Evolutionary conservation across 2,113 vertebrate genomes (phyloP).

Genomic region (Ursus arctos): DNA sequence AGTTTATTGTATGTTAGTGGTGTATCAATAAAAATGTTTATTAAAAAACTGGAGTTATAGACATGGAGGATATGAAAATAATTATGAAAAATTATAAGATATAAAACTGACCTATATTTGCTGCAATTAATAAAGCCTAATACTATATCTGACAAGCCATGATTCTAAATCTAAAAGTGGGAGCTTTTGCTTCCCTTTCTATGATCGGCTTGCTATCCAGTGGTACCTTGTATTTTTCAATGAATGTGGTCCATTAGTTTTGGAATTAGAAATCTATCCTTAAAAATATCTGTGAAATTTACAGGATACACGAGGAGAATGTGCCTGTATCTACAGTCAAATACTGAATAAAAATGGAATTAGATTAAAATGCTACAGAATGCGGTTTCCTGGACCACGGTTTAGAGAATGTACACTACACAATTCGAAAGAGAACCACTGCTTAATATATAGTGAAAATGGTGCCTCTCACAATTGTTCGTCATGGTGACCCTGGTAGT

Average conservation of each 20-base stretch:
- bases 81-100: not conserved
- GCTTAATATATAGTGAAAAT: not conserved
- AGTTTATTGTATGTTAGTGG: not conserved
- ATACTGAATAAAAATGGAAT: not conserved
- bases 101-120: not conserved
- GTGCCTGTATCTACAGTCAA: not conserved
- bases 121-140: not conserved
- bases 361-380: not conserved
- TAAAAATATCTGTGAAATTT: not conserved
- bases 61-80: not conserved
- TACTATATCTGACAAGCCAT: not conserved
- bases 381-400: not conserved
- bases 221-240: not conserved
- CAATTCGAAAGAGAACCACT: not conserved
- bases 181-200: not conserved
- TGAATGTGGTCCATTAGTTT: not conserved
- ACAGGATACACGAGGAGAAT: not conserved
- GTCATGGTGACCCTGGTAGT: not conserved
- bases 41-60: not conserved
- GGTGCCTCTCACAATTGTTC: not conserved
- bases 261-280: not conserved
- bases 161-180: not conserved
- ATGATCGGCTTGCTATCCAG: not conserved
- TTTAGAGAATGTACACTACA: not conserved
- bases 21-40: not conserved